Percentiles rank a stretch among this genome's conserved stretches.
These are phyloP conservation scores for Drosophila ochracea DNA, from an alignment of 2,888 invertebrate genomes.

Conservation along the genomic window DNA sequence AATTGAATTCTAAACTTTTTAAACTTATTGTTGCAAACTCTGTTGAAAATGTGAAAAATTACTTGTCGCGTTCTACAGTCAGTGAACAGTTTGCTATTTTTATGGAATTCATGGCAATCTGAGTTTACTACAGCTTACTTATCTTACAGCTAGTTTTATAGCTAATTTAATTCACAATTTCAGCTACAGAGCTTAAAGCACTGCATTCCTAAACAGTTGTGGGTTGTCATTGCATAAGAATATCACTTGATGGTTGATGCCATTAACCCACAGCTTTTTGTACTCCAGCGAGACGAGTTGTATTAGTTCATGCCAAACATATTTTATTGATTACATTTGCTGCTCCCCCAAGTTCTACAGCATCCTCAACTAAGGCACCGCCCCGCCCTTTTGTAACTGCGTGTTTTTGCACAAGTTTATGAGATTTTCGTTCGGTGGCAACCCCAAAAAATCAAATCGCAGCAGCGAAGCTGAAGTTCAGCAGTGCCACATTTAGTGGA, in stretches of 20 bases:
- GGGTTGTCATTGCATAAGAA: slow-evolving; percentile 43
- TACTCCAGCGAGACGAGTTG: slow-evolving; percentile 22
- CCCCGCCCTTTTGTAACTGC: slow-evolving; percentile 28
- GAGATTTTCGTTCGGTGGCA: slow-evolving; percentile 64
- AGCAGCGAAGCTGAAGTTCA: slow-evolving; percentile 15
- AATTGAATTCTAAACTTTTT: not conserved
- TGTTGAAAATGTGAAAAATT: not conserved
- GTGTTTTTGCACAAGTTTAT: slow-evolving; percentile 76
- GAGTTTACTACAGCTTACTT: not conserved
- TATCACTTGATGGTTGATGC: slow-evolving; percentile 20
- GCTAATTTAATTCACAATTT: slow-evolving; percentile 2
- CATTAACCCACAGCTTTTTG: slow-evolving; percentile 40
- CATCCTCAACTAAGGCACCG: not conserved
- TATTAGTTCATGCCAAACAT: slow-evolving; percentile 64
- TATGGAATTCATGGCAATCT: not conserved
- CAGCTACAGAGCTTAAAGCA: slow-evolving; percentile 15
- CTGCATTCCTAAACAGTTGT: slow-evolving; percentile 9
- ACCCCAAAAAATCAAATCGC: slow-evolving; percentile 50
- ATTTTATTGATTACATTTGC: slow-evolving; percentile 78
- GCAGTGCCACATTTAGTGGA: slow-evolving; percentile 49
- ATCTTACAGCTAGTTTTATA: not conserved
- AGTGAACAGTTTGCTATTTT: not conserved
- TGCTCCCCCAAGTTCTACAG: slow-evolving; percentile 18
- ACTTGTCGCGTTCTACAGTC: not conserved
- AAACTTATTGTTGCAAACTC: not conserved